These are phyloP conservation scores for Cylas formicarius DNA, from an alignment of 1,140 invertebrate genomes.

Conservation along the genomic window DNA sequence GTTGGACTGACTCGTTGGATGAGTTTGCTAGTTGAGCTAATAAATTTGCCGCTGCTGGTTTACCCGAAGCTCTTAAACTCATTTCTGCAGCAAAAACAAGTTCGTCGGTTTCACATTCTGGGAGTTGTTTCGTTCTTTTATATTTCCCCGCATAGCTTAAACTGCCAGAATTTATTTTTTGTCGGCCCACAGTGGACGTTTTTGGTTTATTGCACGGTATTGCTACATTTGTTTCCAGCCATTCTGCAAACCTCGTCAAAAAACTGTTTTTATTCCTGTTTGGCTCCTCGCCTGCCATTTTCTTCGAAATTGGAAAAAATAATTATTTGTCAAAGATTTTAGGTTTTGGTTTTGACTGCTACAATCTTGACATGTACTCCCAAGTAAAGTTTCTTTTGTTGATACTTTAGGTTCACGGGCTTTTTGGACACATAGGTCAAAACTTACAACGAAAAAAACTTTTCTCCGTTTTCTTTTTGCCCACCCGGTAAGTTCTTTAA, in stretches of 20 bases:
- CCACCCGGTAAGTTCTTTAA: too few relatives aligned
- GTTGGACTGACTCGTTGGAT: too few relatives aligned
- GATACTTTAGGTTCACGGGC: too few relatives aligned
- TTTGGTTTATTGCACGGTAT: neutral
- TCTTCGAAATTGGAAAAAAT: too few relatives aligned
- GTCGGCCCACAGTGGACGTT: slow-evolving; percentile 1
- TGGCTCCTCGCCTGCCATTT: too few relatives aligned
- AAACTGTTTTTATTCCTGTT: slow-evolving; percentile 2
- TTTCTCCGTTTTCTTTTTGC: too few relatives aligned
- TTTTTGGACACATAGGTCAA: too few relatives aligned
- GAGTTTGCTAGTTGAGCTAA: slow-evolving; percentile 5
- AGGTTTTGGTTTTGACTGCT: too few relatives aligned
- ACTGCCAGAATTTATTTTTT: neutral
- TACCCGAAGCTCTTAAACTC: neutral
- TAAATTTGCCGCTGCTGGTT: slow-evolving; percentile 1
- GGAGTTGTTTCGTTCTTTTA: slow-evolving; percentile 1
- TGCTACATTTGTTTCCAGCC: neutral
- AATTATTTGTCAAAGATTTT: too few relatives aligned
- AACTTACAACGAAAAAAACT: too few relatives aligned
- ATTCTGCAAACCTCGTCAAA: neutral
- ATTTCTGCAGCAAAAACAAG: slow-evolving; percentile 3
- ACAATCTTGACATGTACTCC: too few relatives aligned
- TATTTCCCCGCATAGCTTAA: slow-evolving; percentile 1
- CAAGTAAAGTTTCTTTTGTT: too few relatives aligned
- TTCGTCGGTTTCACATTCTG: neutral